Evolutionary conservation across 2,797 vertebrate species (phyloP).

Genomic region (Liasis olivaceus): DNA sequence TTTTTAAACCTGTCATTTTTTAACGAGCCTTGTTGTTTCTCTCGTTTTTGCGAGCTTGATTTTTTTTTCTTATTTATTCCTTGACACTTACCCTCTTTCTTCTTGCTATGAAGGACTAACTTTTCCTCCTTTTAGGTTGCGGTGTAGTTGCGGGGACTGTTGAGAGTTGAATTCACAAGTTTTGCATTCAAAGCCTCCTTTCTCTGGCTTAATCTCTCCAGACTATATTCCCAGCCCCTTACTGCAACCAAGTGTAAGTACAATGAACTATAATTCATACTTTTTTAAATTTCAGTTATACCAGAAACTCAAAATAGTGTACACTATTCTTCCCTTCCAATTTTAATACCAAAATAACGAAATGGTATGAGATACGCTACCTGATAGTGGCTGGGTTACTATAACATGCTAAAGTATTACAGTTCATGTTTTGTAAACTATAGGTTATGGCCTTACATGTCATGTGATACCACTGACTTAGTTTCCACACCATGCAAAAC

Average conservation of each 20-base stretch:
- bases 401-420: neutral
- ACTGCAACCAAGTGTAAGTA: neutral
- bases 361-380: neutral
- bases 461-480: neutral
- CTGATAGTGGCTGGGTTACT: neutral
- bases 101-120: neutral
- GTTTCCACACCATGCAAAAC: neutral
- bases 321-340: neutral
- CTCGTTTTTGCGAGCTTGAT: neutral
- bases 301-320: neutral
- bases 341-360: neutral
- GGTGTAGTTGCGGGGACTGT: neutral
- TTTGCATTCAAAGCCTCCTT: neutral
- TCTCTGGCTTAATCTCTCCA: neutral
- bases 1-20: neutral
- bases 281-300: neutral
- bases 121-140: neutral
- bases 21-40: neutral
- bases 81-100: neutral
- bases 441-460: neutral
- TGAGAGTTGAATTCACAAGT: neutral
- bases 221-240: neutral
- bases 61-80: neutral
- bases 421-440: neutral
- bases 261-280: neutral